phyloP scores from a whole-genome alignment of 2,888 invertebrate species.

The Ormyrus nitidulus region DNA sequence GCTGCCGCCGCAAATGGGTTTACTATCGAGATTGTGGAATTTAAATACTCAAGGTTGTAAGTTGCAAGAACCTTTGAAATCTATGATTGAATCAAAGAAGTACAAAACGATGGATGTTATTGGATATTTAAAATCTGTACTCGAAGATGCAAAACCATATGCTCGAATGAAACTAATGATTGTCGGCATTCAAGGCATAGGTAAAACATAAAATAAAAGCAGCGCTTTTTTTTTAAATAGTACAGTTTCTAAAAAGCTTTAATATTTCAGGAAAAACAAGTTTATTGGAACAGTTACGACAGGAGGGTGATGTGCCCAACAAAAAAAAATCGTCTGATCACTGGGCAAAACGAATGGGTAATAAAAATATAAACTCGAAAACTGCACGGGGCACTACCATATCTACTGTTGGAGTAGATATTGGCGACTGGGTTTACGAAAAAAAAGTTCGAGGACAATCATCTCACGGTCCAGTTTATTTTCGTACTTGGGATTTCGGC shows the following conservation, averaged over 20 bases:
- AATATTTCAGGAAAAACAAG: conserved; percentile 84
- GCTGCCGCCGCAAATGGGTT: conserved; percentile 96
- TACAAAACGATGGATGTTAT: conserved; percentile 97
- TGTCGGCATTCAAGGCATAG: conserved; percentile 91
- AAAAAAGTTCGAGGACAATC: conserved; percentile 86
- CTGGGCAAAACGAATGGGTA: conserved; percentile 97
- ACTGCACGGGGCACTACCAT: conserved; percentile 88
- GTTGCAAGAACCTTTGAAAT: conserved; percentile 90
- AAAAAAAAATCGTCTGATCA: conserved; percentile 85
- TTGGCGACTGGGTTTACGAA: conserved; percentile 95
- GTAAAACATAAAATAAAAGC: conserved; percentile 61
- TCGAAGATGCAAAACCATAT: conserved; percentile 94
- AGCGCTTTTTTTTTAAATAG: conserved; percentile 7
- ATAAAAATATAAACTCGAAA: conserved; percentile 86
- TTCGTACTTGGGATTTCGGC: conserved; percentile 99
- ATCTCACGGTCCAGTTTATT: conserved; percentile 89
- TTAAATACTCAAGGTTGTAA: conserved; percentile 93
- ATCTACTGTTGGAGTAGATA: conserved; percentile 98
- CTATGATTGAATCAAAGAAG: conserved; percentile 94
- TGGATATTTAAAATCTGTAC: conserved; percentile 91
- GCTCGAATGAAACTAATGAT: conserved; percentile 97
- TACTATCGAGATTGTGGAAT: conserved; percentile 96
- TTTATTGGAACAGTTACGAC: conserved; percentile 89
- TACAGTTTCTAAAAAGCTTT: neutral
- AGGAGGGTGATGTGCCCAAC: conserved; percentile 87